Conservation (phyloP, 2,888 invertebrate genomes). For the Notodromas monacha region DNA sequence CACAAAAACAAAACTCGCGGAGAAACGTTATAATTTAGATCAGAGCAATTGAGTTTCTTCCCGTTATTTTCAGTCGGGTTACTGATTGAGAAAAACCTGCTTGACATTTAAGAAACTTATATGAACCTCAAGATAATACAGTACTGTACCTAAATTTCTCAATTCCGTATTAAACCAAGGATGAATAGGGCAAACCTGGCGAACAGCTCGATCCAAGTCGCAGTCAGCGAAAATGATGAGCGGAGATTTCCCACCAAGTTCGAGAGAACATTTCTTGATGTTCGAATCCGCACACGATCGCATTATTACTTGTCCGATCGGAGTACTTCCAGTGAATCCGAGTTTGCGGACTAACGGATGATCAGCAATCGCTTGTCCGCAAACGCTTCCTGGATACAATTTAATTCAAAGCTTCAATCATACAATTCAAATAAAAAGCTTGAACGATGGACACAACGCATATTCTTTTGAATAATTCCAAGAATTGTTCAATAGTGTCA, state of each 20-base stretch:
- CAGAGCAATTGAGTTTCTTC: too few species aligned
- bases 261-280: slow-evolving; percentile 72
- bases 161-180: background rate
- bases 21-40: too few species aligned
- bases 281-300: slow-evolving; percentile 55
- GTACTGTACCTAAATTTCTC: too few species aligned
- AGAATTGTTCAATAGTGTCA: too few species aligned
- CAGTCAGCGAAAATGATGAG: slow-evolving; percentile 73
- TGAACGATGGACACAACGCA: too few species aligned
- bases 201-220: slow-evolving; percentile 68
- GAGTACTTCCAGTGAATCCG: slow-evolving; percentile 85
- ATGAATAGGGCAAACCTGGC: slow-evolving; percentile 23
- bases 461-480: too few species aligned
- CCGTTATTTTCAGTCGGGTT: too few species aligned
- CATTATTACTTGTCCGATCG: slow-evolving; percentile 70
- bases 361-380: slow-evolving; percentile 56
- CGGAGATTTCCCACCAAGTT: slow-evolving; percentile 83
- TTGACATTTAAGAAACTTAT: too few species aligned
- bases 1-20: too few species aligned
- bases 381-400: slow-evolving; percentile 24
- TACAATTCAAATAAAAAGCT: background rate
- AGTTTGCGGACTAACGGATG: slow-evolving; percentile 59
- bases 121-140: too few species aligned
- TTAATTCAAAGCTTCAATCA: background rate
- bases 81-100: too few species aligned